Evolutionary conservation across 2,797 vertebrate species (phyloP).

Genomic region (Synaphobranchus kaupii): DNA sequence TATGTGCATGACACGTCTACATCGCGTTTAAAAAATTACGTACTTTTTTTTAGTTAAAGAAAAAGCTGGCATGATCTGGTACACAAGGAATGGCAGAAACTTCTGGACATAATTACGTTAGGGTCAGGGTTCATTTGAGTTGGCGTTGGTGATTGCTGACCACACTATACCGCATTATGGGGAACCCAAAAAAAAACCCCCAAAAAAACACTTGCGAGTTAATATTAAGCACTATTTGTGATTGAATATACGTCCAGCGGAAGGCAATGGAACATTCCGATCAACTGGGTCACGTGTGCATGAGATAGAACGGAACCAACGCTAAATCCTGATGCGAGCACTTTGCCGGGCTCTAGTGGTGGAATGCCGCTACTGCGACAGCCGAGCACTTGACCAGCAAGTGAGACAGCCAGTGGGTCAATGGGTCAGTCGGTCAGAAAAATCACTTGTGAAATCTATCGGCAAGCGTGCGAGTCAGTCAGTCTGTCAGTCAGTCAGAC

Average conservation of each 20-base stretch:
- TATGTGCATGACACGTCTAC: neutral
- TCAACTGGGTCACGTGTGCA: neutral
- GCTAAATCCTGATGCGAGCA: neutral
- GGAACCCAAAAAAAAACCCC: no score
- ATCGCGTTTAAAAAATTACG: neutral
- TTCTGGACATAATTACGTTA: neutral
- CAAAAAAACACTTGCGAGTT: no score
- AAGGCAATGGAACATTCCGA: neutral
- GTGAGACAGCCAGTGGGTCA: neutral
- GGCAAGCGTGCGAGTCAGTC: neutral
- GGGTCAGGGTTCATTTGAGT: neutral
- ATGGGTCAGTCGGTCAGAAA: neutral
- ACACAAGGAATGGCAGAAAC: neutral
- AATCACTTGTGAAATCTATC: no score
- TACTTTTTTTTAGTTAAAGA: neutral
- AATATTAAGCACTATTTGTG: neutral
- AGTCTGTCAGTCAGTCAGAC: neutral
- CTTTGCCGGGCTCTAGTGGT: neutral
- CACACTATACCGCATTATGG: neutral
- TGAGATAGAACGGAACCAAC: neutral
- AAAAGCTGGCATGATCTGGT: no score
- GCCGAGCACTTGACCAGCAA: no score
- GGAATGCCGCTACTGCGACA: neutral
- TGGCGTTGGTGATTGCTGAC: neutral
- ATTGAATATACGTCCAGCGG: neutral